phyloP scores from a whole-genome alignment of 2,888 invertebrate genomes.

The Melanargia galathea region DNA sequence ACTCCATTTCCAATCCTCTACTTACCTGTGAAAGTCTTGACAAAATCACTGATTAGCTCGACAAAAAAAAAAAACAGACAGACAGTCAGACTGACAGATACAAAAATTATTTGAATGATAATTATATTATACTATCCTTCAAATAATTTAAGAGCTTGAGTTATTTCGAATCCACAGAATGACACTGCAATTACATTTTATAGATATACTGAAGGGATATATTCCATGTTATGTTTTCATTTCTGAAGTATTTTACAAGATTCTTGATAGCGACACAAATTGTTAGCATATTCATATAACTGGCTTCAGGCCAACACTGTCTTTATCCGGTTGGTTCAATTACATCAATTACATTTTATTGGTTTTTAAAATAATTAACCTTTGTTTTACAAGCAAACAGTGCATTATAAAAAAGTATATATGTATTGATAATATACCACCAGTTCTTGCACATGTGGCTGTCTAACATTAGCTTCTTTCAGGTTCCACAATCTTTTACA shows the following conservation, averaged over 20 bases:
- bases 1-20: too few relatives aligned
- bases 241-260: slow-evolving; percentile 31
- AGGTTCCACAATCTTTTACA: not conserved
- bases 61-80: too few relatives aligned
- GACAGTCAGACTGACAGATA: too few relatives aligned
- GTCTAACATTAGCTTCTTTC: not conserved
- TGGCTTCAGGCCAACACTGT: slow-evolving; percentile 60
- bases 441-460: not conserved
- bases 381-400: not conserved
- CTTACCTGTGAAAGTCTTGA: too few relatives aligned
- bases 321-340: slow-evolving; percentile 60
- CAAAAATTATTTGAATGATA: too few relatives aligned
- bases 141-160: too few relatives aligned
- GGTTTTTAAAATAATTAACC: slow-evolving; percentile 23
- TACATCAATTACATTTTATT: slow-evolving; percentile 53
- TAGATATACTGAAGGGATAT: not conserved
- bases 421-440: not conserved
- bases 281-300: slow-evolving; percentile 52
- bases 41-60: too few relatives aligned
- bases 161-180: too few relatives aligned
- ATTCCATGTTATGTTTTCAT: not conserved
- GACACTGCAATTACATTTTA: not conserved
- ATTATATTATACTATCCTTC: too few relatives aligned
- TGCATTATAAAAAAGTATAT: slow-evolving; percentile 33
- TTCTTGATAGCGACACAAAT: slow-evolving; percentile 45